Conservation (phyloP, 2,113 vertebrate species). For the Leuciscus idus region DNA sequence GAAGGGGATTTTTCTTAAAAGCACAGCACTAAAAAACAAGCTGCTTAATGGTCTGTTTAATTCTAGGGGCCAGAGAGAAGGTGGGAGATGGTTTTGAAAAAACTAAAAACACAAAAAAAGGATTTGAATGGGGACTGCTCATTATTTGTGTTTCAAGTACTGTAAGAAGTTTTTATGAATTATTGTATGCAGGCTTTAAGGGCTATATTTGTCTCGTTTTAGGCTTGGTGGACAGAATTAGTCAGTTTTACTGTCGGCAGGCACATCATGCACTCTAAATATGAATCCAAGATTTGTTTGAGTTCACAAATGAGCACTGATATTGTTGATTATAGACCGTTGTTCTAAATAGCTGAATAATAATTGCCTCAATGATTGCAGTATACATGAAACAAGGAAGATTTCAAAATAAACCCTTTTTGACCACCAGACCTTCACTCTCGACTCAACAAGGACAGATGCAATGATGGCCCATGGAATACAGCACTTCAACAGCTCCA, state of each 20-base stretch:
- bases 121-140: background rate
- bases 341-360: background rate
- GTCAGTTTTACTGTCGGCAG: background rate
- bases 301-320: background rate
- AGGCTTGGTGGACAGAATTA: background rate
- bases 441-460: conserved; percentile 73
- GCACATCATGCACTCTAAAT: background rate
- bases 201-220: background rate
- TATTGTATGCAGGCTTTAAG: background rate
- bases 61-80: background rate
- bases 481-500: conserved; percentile 66
- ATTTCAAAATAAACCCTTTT: background rate
- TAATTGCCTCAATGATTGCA: background rate
- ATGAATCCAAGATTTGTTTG: background rate
- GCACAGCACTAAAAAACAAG: background rate
- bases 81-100: background rate
- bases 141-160: background rate
- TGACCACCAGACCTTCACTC: conserved; percentile 48
- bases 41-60: background rate
- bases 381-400: background rate
- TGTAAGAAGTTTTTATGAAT: background rate
- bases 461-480: conserved; percentile 74
- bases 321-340: background rate
- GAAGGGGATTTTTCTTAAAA: background rate
- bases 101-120: background rate